Base-by-base conservation (phyloP, 2,888 invertebrate genomes). In the Spilosoma lubricipeda region DNA sequence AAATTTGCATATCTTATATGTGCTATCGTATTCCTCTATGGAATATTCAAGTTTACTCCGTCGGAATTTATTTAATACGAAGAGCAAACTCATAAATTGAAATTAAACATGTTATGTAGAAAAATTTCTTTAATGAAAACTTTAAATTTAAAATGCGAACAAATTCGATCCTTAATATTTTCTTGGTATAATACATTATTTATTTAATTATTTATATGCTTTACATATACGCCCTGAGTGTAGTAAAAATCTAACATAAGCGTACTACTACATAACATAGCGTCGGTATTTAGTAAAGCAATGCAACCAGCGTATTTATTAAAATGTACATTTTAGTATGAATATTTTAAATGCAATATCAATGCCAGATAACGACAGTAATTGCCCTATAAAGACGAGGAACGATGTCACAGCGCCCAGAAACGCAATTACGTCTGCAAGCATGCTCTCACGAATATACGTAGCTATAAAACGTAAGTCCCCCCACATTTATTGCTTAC, bases 271-370 rank as follows among this genome's bases (percentile, higher is more conserved):
- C 86, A 82, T 84, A 81, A 87, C 82, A 86, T 81, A 85, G 83
- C 81, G 78, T 87, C 82, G 78, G 80, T 82, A 85, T 86, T 78
- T 85, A 82, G 87, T 87, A 87, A 91, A 89, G 91, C 90, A 92
- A 85, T 90, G 89, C 92, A 92, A 90, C 89, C 89, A 89, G 87
- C 90, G 86, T 92, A 89, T 92, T 91, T 93, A 93, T 94, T 92
- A 87, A 90, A 91, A 93, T 92, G 89, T 90, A 86, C 84, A 92
- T 91, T 87, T 85, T 86, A 85, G 85, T 86, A 92, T 91, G 92
- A 93, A 94, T 94, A 93, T 93, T 94, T 93, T 89, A 93, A 90
- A 94, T 94, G 94, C 93, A 94, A 93, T 94, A 95, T 94, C 94
- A 94, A 95, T 94, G 94, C 93, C 94, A 95, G 94, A 94, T 95